Base-by-base conservation (phyloP, 2,797 vertebrate genomes). In the Alca torda region DNA sequence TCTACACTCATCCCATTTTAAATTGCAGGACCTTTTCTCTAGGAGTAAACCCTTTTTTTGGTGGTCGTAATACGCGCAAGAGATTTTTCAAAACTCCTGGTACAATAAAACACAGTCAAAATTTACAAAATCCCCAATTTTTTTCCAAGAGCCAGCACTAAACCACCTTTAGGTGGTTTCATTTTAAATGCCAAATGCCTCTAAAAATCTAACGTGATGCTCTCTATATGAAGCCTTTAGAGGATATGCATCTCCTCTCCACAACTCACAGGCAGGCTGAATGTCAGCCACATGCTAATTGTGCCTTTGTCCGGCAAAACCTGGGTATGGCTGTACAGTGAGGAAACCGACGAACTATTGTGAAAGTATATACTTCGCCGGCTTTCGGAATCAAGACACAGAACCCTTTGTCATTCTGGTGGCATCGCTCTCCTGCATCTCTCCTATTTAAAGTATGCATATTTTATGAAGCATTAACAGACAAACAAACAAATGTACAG, bases 401-500 rank as follows among this genome's bases (percentile, higher is more conserved):
- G 1, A 80, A 20, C 18, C 28, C 57, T 75, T 80, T 61, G 64
- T 79, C 53, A 54, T 75, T 80, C 53, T 67, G 0, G 4, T 56
- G 45, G n/a, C 61, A 74, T 53, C 1, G 0, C 68, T 73, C 35
- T 87, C 72, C 64, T 31, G 7, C 39, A 59, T 75, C 64, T 95
- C 78, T 72, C 72, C 72, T 84, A 33, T 53, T 89, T 82, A 77
- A 82, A 85, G 26, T 43, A 84, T 77, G 18, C 33, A 53, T 83
- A 94, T 96, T 96, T 96, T 77, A 96, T 92, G 78, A 90, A 87
- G 64, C 81, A 48, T 46, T 74, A 93, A 63, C 30, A 89, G 61
- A 57, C 46, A 69, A 50, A 72, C 25, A 91, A 92, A 70, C 26
- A 43, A 84, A 77, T 2, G 8, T 11, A 50, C 0, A 85, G 65